Conservation (phyloP, 2,113 vertebrate species). For the Limanda limanda region DNA sequence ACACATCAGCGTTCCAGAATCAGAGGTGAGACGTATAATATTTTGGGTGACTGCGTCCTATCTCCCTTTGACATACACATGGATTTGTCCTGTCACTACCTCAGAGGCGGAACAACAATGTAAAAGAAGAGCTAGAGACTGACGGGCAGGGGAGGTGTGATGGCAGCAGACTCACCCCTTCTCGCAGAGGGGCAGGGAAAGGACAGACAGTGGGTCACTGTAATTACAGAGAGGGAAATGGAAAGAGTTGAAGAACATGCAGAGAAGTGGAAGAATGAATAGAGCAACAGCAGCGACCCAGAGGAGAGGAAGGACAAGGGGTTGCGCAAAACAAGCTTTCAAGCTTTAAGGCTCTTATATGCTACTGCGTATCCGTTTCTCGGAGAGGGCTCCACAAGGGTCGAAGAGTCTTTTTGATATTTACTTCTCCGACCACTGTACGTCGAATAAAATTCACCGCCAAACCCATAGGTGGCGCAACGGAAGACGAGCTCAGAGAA, state of each 20-base stretch:
- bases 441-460: too few species aligned
- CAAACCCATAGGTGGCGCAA: too few species aligned
- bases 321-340: too few species aligned
- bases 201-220: constrained; percentile 7
- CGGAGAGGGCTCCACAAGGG: too few species aligned
- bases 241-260: background rate
- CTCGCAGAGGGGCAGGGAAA: background rate
- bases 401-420: too few species aligned
- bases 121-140: background rate
- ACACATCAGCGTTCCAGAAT: background rate
- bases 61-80: background rate
- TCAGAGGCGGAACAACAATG: background rate
- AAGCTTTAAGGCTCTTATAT: too few species aligned
- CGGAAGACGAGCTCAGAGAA: too few species aligned
- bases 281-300: background rate
- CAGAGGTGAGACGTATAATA: background rate
- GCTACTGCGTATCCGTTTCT: too few species aligned
- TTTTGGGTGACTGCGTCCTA: background rate
- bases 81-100: background rate
- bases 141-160: background rate
- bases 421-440: too few species aligned
- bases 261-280: constrained; percentile 2
- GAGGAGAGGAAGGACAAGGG: background rate
- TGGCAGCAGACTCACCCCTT: background rate
- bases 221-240: constrained; percentile 5